Evolutionary conservation across 2,888 invertebrate species (phyloP).

Genomic region (Eumacrocentrus americanus): DNA sequence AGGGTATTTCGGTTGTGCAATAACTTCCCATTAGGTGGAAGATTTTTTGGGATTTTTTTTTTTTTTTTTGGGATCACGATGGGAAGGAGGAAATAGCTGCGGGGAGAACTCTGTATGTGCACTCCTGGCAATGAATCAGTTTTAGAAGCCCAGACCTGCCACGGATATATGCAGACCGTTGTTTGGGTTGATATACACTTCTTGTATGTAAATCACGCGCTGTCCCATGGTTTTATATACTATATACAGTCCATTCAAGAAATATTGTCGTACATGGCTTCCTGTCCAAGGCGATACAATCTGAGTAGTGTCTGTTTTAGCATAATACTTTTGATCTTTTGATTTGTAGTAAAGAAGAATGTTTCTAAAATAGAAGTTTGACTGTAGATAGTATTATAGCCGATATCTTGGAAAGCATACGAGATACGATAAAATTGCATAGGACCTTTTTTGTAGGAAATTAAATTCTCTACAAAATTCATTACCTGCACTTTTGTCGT

Average conservation of each 20-base stretch:
- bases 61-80: not conserved
- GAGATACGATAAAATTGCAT: too few relatives aligned
- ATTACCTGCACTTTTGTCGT: too few relatives aligned
- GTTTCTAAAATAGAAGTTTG: too few relatives aligned
- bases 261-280: slow-evolving; percentile 20
- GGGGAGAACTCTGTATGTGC: slow-evolving; percentile 27
- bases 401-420: too few relatives aligned
- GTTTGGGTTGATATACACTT: slow-evolving; percentile 55
- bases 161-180: slow-evolving; percentile 47
- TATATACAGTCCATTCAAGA: slow-evolving; percentile 29
- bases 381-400: too few relatives aligned
- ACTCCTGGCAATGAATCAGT: slow-evolving; percentile 55
- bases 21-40: slow-evolving; percentile 51
- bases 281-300: too few relatives aligned
- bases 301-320: too few relatives aligned
- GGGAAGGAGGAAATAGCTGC: slow-evolving; percentile 23
- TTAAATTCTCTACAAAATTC: too few relatives aligned
- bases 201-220: slow-evolving; percentile 51
- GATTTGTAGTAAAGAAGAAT: too few relatives aligned
- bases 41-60: slow-evolving; percentile 29
- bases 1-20: slow-evolving; percentile 42
- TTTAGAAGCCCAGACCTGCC: slow-evolving; percentile 52
- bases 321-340: too few relatives aligned
- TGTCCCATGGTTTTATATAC: slow-evolving; percentile 28
- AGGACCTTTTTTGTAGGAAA: too few relatives aligned